A percentile compares a stretch with the other conserved stretches of the same genome.
Evolutionary conservation across 1,140 invertebrate genomes (phyloP).

Genomic region (Frieseomelitta varia): DNA sequence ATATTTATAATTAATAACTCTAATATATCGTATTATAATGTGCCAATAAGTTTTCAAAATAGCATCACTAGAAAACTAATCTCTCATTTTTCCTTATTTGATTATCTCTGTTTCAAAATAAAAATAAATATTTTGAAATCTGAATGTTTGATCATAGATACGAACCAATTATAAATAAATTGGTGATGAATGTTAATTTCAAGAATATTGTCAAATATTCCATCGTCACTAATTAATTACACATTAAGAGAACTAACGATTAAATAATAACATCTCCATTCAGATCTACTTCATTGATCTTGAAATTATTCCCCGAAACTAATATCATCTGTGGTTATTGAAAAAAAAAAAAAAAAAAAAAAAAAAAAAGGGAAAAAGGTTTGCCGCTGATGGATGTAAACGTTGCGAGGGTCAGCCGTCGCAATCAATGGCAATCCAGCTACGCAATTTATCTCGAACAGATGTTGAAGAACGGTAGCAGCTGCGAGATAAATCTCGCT

Average conservation of each 20-base stretch:
- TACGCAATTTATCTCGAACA: constrained; percentile 83
- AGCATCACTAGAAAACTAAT: too few species aligned
- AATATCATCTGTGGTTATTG: not conserved
- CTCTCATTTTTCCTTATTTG: too few species aligned
- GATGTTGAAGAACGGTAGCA: constrained; percentile 79
- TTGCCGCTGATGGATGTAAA: constrained; percentile 39
- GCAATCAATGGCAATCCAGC: not conserved
- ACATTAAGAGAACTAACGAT: not conserved
- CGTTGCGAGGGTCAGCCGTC: constrained; percentile 44
- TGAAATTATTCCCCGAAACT: not conserved
- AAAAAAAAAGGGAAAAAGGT: constrained; percentile 30
- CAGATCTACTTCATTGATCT: too few species aligned
- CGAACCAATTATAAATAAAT: too few species aligned
- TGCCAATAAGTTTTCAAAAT: too few species aligned
- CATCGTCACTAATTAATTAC: not conserved
- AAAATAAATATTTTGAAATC: not conserved
- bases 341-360: not conserved
- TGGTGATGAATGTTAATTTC: too few species aligned
- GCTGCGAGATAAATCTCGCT: constrained; percentile 83
- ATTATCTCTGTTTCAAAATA: too few species aligned
- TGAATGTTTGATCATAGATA: not conserved
- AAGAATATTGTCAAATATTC: not conserved
- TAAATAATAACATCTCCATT: not conserved
- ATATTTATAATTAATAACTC: too few species aligned
- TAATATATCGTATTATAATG: too few species aligned